phyloP scores from a whole-genome alignment of 2,113 vertebrate species.

The Labeo catla region DNA sequence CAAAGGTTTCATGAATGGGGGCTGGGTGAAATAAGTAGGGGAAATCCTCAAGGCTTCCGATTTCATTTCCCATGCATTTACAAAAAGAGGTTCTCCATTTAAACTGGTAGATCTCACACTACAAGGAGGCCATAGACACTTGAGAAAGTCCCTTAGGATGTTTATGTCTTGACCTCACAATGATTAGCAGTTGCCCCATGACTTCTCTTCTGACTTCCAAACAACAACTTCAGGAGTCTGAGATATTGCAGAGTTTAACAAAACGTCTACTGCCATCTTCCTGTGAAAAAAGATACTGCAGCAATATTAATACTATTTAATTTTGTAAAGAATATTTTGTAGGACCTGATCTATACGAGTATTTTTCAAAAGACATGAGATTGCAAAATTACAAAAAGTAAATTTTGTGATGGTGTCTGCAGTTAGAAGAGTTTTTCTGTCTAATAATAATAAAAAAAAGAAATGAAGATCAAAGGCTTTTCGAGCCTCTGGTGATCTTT shows the following conservation, averaged over 20 bases:
- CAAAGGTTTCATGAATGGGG: slow-evolving; percentile 45
- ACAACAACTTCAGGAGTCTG: slow-evolving; percentile 18
- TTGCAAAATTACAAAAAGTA: not conserved
- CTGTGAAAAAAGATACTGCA: slow-evolving; percentile 35
- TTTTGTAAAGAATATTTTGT: not conserved
- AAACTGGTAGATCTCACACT: slow-evolving; percentile 71
- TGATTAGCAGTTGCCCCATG: slow-evolving; percentile 64
- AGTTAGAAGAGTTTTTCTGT: not conserved
- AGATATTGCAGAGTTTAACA: slow-evolving; percentile 11
- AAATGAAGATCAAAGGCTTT: slow-evolving; percentile 57
- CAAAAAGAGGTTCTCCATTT: slow-evolving; percentile 67
- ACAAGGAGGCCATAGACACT: slow-evolving; percentile 65
- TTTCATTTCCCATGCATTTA: slow-evolving; percentile 74
- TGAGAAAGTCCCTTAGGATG: slow-evolving; percentile 69
- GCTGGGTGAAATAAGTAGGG: slow-evolving; percentile 47
- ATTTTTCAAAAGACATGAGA: not conserved
- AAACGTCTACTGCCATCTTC: slow-evolving; percentile 71
- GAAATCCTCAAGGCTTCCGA: slow-evolving; percentile 71
- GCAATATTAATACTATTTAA: not conserved
- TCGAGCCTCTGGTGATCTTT: slow-evolving; percentile 60
- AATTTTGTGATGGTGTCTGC: not conserved
- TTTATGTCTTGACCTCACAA: slow-evolving; percentile 66
- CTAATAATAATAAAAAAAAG: slow-evolving; percentile 1
- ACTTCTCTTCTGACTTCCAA: slow-evolving; percentile 59
- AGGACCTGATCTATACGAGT: not conserved